Conservation (phyloP, 2,888 invertebrate genomes). For the Nomada fucata region DNA sequence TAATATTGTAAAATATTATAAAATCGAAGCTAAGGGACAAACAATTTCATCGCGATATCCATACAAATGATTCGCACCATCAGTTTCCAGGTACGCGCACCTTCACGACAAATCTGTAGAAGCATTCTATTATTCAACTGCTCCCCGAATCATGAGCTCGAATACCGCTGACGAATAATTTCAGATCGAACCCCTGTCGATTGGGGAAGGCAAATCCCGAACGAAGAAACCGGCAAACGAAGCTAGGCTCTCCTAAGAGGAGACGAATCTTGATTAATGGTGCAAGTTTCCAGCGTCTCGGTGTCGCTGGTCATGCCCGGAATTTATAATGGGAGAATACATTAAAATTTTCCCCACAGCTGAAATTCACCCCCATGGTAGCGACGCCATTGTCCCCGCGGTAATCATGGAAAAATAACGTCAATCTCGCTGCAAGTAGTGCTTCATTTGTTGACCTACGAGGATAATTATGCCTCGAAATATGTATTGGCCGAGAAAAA, state of each 20-base stretch:
- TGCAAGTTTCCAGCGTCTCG: slow-evolving; percentile 77
- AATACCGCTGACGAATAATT: slow-evolving; percentile 21
- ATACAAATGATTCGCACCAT: not conserved
- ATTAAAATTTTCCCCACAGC: slow-evolving; percentile 80
- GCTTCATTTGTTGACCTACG: slow-evolving; percentile 62
- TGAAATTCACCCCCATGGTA: slow-evolving; percentile 22
- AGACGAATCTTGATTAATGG: slow-evolving; percentile 83
- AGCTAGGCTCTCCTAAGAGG: slow-evolving; percentile 49
- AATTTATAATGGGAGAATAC: slow-evolving; percentile 80
- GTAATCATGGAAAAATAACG: slow-evolving; percentile 63
- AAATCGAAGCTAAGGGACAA: too few relatives aligned
- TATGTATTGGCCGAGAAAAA: slow-evolving; percentile 29
- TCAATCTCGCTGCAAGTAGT: slow-evolving; percentile 59
- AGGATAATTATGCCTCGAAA: slow-evolving; percentile 52
- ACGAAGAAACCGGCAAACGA: slow-evolving; percentile 25
- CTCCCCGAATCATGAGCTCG: not conserved
- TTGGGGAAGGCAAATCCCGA: slow-evolving; percentile 5
- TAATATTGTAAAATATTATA: too few relatives aligned
- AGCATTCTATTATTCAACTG: not conserved
- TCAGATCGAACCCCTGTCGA: slow-evolving; percentile 15
- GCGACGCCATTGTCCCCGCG: slow-evolving; percentile 35
- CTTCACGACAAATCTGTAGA: not conserved
- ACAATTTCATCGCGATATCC: not conserved
- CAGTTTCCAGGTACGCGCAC: not conserved
- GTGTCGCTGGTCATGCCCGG: slow-evolving; percentile 64